Evolutionary conservation across 2,113 vertebrate genomes (phyloP).

Genomic region (Cairina moschata): DNA sequence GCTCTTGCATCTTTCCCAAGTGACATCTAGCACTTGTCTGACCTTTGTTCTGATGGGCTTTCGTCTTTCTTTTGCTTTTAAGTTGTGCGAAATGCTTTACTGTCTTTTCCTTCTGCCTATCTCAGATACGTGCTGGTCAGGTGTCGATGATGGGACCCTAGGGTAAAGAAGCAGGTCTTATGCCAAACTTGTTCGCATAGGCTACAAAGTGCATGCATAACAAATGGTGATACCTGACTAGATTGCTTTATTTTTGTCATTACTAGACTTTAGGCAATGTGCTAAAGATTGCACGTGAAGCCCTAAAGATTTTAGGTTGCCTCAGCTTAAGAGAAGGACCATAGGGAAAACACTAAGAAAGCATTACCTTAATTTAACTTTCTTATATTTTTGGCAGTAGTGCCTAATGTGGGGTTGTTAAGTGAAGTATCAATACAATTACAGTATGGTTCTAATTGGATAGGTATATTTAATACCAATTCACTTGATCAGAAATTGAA

Average conservation of each 20-base stretch:
- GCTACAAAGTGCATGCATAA: neutral
- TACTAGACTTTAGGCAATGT: neutral
- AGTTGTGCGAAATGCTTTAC: neutral
- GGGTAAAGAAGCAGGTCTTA: rapidly evolving
- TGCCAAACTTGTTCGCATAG: neutral
- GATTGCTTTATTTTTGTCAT: neutral
- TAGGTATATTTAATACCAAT: constrained; percentile 10
- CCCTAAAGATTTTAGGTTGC: neutral
- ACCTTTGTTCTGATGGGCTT: neutral
- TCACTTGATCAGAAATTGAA: constrained; percentile 9
- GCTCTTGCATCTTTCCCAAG: neutral
- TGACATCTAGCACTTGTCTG: neutral
- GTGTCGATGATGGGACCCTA: neutral
- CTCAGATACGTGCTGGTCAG: neutral
- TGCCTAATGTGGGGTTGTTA: neutral
- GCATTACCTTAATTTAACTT: neutral
- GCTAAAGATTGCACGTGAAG: neutral
- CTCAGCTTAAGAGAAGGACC: neutral
- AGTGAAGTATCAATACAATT: neutral
- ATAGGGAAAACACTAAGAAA: neutral
- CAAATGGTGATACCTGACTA: neutral
- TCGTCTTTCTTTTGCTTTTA: neutral
- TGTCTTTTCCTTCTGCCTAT: neutral
- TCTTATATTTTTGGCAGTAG: neutral
- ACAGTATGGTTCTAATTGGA: constrained; percentile 1